Base-by-base conservation (phyloP, 2,113 vertebrate species). In the Castor canadensis region DNA sequence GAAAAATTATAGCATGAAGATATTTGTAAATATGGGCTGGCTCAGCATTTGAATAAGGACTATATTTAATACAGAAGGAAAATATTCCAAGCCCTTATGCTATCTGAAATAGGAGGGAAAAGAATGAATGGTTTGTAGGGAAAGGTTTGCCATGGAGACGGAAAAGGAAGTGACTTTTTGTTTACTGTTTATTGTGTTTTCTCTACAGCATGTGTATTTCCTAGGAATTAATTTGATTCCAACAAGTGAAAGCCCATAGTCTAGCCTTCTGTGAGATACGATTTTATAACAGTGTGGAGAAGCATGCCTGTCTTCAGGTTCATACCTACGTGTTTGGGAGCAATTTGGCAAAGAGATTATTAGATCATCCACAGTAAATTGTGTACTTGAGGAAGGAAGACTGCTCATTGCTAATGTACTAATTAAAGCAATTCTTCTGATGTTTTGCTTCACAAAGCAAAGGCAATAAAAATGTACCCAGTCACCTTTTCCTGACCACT, bases 1-100 rank as follows among this genome's bases (percentile, higher is more conserved):
- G 90, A 30, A 82, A 58, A 93, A 89, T 58, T 89, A 88, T 11
- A 89, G 89, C 89, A 60, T 13, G 54, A 83, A 72, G 58, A 52
- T 6, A n/a, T 54, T 73, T 69, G 67, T 32, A 87, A 92, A 49
- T 60, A 43, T 11, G 69, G 58, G 54, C 64, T 8, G 10, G 19
- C 35, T 75, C 72, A 38, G 47, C 12, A 82, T 75, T 75, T 94
- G 87, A 94, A 93, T 95, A 88, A 86, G 49, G 56, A 54, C n/a
- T 82, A 6, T 56, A 79, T 87, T 92, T 54, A 87, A 38, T 71
- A 84, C 6, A 58, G 66, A 62, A 89, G 62, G 77, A 72, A 67
- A 80, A 30, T 80, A 87, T 75, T 89, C 82, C 13, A 28, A 94
- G 56, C 67, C 54, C 62, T 43, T 69, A 9, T 9, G 54, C 40